These are phyloP conservation scores for Acleris cristana DNA, from an alignment of 2,888 invertebrate genomes.

Conservation along the genomic window DNA sequence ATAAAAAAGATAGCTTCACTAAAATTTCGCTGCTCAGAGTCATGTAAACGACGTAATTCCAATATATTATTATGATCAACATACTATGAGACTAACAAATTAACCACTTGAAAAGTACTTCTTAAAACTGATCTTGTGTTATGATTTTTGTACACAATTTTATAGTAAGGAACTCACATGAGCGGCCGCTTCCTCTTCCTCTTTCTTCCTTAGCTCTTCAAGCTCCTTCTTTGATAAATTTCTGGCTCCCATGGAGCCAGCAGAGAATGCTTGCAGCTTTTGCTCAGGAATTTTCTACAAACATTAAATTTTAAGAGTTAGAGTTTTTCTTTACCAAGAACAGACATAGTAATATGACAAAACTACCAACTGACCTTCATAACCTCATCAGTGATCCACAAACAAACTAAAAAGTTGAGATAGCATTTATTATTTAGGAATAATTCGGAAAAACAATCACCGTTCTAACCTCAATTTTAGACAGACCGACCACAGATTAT, in stretches of 20 bases:
- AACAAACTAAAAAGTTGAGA: background rate
- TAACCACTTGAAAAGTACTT: background rate
- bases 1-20: too few species aligned
- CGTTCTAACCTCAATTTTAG: conserved; percentile 8
- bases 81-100: too few species aligned
- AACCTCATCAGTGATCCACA: conserved; percentile 1
- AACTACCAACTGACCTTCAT: conserved; percentile 25
- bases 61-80: too few species aligned
- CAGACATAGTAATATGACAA: background rate
- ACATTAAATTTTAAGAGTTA: background rate
- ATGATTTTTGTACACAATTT: background rate
- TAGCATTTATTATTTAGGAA: background rate
- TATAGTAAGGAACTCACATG: conserved; percentile 84
- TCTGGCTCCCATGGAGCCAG: conserved; percentile 86
- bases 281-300: conserved; percentile 86
- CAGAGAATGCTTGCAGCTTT: conserved; percentile 85
- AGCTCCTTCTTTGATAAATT: conserved; percentile 91
- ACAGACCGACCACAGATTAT: too few species aligned
- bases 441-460: background rate
- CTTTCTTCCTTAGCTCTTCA: conserved; percentile 93
- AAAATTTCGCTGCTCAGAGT: too few species aligned
- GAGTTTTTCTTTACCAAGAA: conserved; percentile 7
- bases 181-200: conserved; percentile 95
- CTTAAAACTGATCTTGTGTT: background rate
- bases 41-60: too few species aligned